A percentile compares a stretch with the other conserved stretches of the same genome.
These are phyloP conservation scores for Cotesia congregata DNA, from an alignment of 2,888 invertebrate genomes.

Conservation along the genomic window DNA sequence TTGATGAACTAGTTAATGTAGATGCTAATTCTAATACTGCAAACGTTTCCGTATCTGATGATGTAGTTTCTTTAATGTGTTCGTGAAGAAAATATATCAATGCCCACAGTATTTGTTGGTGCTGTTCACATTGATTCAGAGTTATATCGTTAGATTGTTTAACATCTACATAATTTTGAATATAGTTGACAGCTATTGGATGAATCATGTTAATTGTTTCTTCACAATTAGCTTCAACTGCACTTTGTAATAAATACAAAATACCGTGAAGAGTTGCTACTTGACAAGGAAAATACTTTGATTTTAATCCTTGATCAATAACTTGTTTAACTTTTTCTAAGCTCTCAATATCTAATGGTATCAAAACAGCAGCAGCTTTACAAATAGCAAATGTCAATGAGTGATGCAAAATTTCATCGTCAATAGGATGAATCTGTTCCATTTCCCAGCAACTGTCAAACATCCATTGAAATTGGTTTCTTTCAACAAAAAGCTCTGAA, in stretches of 20 bases:
- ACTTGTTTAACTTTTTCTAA: slow-evolving; percentile 76
- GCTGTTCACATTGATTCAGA: slow-evolving; percentile 72
- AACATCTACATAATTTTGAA: slow-evolving; percentile 71
- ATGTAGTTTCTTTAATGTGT: slow-evolving; percentile 77
- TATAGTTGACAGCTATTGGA: slow-evolving; percentile 72
- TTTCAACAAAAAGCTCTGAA: slow-evolving; percentile 83
- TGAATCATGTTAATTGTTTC: slow-evolving; percentile 73
- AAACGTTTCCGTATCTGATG: slow-evolving; percentile 74
- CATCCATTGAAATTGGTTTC: slow-evolving; percentile 85
- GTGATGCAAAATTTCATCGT: slow-evolving; percentile 84
- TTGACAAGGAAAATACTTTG: slow-evolving; percentile 76
- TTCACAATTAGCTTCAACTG: slow-evolving; percentile 70
- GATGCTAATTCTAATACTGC: slow-evolving; percentile 75
- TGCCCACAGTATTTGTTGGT: slow-evolving; percentile 81
- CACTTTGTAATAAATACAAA: slow-evolving; percentile 78
- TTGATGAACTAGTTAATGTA: slow-evolving; percentile 66
- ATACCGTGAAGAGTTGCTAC: slow-evolving; percentile 78
- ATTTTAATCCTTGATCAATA: slow-evolving; percentile 75
- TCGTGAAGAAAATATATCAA: slow-evolving; percentile 83
- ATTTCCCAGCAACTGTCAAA: slow-evolving; percentile 79
- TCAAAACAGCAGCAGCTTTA: slow-evolving; percentile 78
- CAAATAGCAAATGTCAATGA: slow-evolving; percentile 78
- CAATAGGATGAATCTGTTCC: slow-evolving; percentile 77
- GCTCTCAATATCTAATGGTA: slow-evolving; percentile 73
- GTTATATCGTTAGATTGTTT: slow-evolving; percentile 56